phyloP scores from a whole-genome alignment of 2,888 invertebrate species.

The Lissonota sp. region DNA sequence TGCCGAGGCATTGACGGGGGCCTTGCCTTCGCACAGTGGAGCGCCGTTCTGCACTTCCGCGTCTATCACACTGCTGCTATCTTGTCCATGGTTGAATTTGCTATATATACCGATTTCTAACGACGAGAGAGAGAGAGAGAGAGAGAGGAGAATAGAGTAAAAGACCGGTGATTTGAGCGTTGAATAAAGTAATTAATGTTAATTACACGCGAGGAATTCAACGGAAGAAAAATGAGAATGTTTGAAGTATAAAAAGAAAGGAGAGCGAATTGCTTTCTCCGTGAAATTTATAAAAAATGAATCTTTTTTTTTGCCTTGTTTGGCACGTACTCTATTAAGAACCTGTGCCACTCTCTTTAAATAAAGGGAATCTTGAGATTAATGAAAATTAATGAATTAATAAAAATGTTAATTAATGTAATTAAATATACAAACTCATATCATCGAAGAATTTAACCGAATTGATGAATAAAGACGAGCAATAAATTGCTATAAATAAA shows the following conservation, averaged over 20 bases:
- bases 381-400: too few relatives aligned
- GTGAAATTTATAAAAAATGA: neutral
- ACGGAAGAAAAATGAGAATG: neutral
- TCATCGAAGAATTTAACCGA: too few relatives aligned
- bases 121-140: neutral
- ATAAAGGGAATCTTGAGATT: too few relatives aligned
- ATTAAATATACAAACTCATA: too few relatives aligned
- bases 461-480: too few relatives aligned
- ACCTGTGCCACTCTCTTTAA: too few relatives aligned
- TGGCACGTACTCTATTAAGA: too few relatives aligned
- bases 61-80: slow-evolving; percentile 79
- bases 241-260: neutral
- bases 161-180: slow-evolving; percentile 19
- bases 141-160: neutral
- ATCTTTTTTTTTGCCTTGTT: too few relatives aligned
- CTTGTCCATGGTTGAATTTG: slow-evolving; percentile 64
- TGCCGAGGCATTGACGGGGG: slow-evolving; percentile 80
- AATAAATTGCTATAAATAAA: too few relatives aligned
- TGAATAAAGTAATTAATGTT: slow-evolving; percentile 22
- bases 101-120: slow-evolving; percentile 4
- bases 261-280: neutral
- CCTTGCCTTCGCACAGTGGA: slow-evolving; percentile 74
- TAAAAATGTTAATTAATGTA: too few relatives aligned
- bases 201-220: slow-evolving; percentile 7
- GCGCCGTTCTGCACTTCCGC: slow-evolving; percentile 78